Evolutionary conservation across 2,113 vertebrate genomes (phyloP).

Genomic region (Enhydra lutris): DNA sequence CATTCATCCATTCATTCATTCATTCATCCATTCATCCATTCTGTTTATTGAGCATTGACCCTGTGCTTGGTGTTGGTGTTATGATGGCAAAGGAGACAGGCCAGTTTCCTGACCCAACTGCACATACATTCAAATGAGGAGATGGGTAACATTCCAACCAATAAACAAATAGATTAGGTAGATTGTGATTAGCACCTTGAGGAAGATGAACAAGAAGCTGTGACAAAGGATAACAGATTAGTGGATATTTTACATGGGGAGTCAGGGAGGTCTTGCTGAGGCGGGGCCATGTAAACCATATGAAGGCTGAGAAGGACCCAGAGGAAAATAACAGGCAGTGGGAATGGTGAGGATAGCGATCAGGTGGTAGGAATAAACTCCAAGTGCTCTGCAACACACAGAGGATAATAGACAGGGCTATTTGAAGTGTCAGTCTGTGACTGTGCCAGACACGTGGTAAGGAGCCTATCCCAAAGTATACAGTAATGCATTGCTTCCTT

Average conservation of each 20-base stretch:
- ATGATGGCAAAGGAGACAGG: not conserved
- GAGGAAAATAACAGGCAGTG: not conserved
- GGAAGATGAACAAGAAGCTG: not conserved
- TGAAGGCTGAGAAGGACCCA: not conserved
- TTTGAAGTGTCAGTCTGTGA: not conserved
- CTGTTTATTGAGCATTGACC: not conserved
- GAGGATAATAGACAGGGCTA: too few relatives aligned
- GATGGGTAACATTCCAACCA: too few relatives aligned
- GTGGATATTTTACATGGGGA: not conserved
- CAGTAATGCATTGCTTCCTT: not conserved
- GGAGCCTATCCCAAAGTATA: not conserved
- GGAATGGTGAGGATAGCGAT: not conserved
- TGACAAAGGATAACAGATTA: not conserved
- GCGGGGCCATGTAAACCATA: not conserved
- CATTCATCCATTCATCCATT: not conserved
- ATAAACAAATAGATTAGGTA: not conserved
- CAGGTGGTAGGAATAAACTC: not conserved
- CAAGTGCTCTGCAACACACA: not conserved
- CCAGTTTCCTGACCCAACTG: not conserved
- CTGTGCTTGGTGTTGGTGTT: not conserved
- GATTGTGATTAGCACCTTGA: not conserved
- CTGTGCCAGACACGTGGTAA: rapidly evolving
- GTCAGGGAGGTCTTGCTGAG: not conserved
- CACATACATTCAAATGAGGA: not conserved
- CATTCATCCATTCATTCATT: not conserved